A percentile compares a stretch with the other conserved stretches of the same genome.
Conservation (phyloP, 2,797 vertebrate species). For the Rhinoraja longicauda region DNA sequence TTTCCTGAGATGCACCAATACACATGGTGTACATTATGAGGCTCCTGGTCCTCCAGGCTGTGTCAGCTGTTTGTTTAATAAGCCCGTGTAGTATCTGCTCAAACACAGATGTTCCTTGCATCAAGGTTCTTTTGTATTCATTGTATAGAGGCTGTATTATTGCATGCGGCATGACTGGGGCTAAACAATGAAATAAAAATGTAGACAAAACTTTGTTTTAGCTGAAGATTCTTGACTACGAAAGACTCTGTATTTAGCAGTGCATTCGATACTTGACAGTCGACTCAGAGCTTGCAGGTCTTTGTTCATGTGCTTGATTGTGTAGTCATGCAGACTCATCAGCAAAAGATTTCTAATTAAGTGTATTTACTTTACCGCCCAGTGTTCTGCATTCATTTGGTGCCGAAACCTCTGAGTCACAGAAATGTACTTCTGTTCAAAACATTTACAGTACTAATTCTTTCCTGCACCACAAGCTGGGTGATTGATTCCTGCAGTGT, state of each 20-base stretch:
- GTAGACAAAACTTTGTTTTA: constrained; percentile 49
- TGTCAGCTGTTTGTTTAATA: constrained; percentile 39
- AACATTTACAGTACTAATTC: constrained; percentile 2
- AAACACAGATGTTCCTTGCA: constrained; percentile 64
- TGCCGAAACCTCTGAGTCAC: neutral
- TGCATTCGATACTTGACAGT: constrained; percentile 48
- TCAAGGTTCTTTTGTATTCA: constrained; percentile 51
- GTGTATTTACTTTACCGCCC: constrained; percentile 56
- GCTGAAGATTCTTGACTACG: constrained; percentile 49
- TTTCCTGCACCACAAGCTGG: neutral
- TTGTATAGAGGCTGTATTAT: constrained; percentile 52
- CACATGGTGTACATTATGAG: constrained; percentile 35
- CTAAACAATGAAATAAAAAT: constrained; percentile 44
- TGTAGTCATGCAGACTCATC: constrained; percentile 49
- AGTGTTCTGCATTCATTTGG: constrained; percentile 54
- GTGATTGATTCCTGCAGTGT: neutral
- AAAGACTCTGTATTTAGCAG: constrained; percentile 57
- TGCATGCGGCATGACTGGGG: constrained; percentile 48
- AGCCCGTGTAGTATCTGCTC: constrained; percentile 45
- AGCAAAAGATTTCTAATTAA: constrained; percentile 50
- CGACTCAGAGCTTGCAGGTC: constrained; percentile 43
- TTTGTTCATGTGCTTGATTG: constrained; percentile 43
- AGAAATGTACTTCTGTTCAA: neutral
- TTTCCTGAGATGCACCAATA: constrained; percentile 35
- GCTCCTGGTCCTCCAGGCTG: constrained; percentile 21